These are phyloP conservation scores for Euthynnus affinis DNA, from an alignment of 2,797 vertebrate species.

Conservation along the genomic window DNA sequence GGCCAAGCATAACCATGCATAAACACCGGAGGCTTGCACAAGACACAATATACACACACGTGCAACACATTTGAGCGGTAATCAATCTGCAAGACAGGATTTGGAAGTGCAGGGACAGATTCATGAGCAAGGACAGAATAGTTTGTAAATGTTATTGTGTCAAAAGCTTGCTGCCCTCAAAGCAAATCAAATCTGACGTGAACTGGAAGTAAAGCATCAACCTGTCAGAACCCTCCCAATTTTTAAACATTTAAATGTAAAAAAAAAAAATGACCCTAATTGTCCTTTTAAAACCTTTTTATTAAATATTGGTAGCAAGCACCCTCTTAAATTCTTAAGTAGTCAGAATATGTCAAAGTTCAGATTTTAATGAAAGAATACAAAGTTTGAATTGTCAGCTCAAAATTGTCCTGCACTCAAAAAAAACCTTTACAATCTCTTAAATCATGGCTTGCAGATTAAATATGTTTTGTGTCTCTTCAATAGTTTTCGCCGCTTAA, in stretches of 20 bases:
- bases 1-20: slow-evolving; percentile 29
- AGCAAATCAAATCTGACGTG: slow-evolving; percentile 23
- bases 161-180: background rate
- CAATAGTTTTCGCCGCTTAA: no score
- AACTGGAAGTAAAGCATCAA: slow-evolving; percentile 10
- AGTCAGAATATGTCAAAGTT: slow-evolving; percentile 8
- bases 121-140: background rate
- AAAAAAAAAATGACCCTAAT: slow-evolving; percentile 5
- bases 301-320: slow-evolving; percentile 27
- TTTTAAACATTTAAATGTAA: background rate
- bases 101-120: slow-evolving; percentile 10
- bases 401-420: background rate
- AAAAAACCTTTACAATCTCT: no score
- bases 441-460: background rate
- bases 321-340: slow-evolving; percentile 31
- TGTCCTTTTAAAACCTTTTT: slow-evolving; percentile 42
- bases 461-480: background rate
- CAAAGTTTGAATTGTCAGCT: background rate
- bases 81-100: slow-evolving; percentile 19
- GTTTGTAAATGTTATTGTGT: slow-evolving; percentile 31
- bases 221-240: slow-evolving; percentile 13
- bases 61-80: slow-evolving; percentile 21
- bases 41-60: slow-evolving; percentile 18
- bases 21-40: slow-evolving; percentile 34
- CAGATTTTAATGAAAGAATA: slow-evolving; percentile 1